A percentile compares a stretch with the other conserved stretches of the same genome.
Conservation (phyloP, 2,113 vertebrate species). For the Tenebrosternarchus preto region DNA sequence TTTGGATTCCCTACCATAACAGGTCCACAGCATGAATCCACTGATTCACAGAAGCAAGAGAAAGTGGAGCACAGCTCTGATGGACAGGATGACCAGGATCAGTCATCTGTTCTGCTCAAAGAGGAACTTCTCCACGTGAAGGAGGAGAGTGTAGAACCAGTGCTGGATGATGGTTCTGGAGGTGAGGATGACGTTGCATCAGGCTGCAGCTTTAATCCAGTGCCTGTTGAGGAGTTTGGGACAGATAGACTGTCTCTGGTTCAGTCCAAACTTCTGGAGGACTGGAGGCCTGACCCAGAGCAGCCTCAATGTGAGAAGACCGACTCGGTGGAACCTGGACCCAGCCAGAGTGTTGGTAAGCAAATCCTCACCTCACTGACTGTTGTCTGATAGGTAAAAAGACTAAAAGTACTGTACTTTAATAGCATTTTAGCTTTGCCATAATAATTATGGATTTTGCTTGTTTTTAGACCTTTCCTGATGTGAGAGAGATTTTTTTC, state of each 20-base stretch:
- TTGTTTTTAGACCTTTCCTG: background rate
- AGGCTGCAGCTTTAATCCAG: conserved; percentile 37
- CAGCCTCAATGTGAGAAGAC: conserved; percentile 47
- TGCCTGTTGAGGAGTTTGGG: conserved; percentile 61
- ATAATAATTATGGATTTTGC: background rate
- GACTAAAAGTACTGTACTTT: background rate
- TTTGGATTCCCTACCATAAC: conserved; percentile 16
- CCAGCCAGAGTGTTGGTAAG: conserved; percentile 59
- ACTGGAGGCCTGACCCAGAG: conserved; percentile 64
- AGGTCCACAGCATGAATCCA: conserved; percentile 49
- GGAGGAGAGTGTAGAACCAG: conserved; percentile 58
- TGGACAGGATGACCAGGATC: background rate
- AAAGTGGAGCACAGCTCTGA: conserved; percentile 37
- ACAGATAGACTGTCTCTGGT: conserved; percentile 56
- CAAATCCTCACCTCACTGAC: background rate
- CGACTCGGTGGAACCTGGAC: conserved; percentile 31
- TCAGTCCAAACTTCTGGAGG: conserved; percentile 65
- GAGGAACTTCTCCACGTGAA: conserved; percentile 57
- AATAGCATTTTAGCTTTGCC: background rate
- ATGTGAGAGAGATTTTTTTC: background rate
- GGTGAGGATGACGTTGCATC: conserved; percentile 19
- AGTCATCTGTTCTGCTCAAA: background rate
- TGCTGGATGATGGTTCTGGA: conserved; percentile 30
- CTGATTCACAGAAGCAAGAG: conserved; percentile 36
- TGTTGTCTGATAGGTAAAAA: too few relatives aligned